Evolutionary conservation across 2,888 invertebrate species (phyloP).

Genomic region (Monopis laevigella): DNA sequence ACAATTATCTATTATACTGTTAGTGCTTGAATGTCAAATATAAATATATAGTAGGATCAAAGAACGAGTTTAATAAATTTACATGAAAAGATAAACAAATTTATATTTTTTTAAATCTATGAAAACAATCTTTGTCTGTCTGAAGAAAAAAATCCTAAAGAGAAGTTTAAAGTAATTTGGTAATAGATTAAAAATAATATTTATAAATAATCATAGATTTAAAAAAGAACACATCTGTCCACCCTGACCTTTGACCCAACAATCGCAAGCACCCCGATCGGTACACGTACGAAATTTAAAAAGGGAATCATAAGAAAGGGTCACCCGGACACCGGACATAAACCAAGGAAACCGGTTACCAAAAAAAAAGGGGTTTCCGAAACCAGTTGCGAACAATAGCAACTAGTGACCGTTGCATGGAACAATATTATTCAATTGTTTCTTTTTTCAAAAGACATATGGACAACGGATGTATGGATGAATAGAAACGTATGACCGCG

Average conservation of each 20-base stretch:
- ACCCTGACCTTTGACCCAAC: constrained; percentile 6
- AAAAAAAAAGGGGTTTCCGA: not conserved
- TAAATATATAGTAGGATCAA: too few relatives aligned
- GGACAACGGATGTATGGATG: constrained; percentile 2
- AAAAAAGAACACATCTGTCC: too few relatives aligned
- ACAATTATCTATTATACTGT: too few relatives aligned
- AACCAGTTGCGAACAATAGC: constrained; percentile 1
- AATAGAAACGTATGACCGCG: not conserved
- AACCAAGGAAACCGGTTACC: constrained; percentile 5
- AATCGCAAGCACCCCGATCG: not conserved
- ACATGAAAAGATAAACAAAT: too few relatives aligned
- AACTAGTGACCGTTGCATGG: constrained; percentile 1
- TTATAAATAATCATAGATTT: too few relatives aligned
- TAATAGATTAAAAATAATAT: too few relatives aligned
- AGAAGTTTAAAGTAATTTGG: too few relatives aligned
- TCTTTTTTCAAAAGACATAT: constrained; percentile 8
- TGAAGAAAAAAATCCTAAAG: too few relatives aligned
- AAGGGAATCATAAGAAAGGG: constrained; percentile 40
- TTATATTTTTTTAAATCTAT: too few relatives aligned
- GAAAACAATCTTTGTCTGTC: too few relatives aligned
- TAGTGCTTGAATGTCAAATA: too few relatives aligned
- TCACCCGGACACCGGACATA: constrained; percentile 7
- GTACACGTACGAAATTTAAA: constrained; percentile 28
- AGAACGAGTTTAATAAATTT: too few relatives aligned
- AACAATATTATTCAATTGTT: not conserved